Base-by-base conservation (phyloP, 37 sponge, comb jelly and placozoan species). In the Beroe ovata region DNA sequence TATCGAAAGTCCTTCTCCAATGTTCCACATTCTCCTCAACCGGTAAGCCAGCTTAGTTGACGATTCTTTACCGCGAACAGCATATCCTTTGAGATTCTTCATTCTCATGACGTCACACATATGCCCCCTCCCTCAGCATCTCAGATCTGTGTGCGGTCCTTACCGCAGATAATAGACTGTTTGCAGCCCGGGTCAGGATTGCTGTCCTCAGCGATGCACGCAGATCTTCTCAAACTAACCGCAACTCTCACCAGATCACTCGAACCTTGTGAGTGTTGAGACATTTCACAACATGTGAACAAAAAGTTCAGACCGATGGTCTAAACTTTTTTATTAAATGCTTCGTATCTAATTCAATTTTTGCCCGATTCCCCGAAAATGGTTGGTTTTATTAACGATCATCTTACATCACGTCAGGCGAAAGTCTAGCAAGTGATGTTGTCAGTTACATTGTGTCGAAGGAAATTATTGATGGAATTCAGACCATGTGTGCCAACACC, bases 401-500 rank as follows among this genome's bases (percentile, higher is more conserved):
- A n/a, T 23, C 8, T n/a, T 23, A 14, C 64, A 63, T 63, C 8
- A 29, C 38, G 18, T 40, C 84, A 77, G 84, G 84, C 21, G 84
- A 77, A n/a, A 19, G 54, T 77, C 38, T 77, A 23, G 33, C 84
- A 21, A 42, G 42, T 39, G 84, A 77, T 40, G 11, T 77, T n/a
- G 33, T 77, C 4, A 40, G 84, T 40, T 77, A 42, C 84, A 39
- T 77, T 39, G 84, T 77, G 19, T 77, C 54, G 3, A 77, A 77
- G 38, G 84, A 77, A 23, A 42, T 77, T 3, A 77, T 77, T 36
- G 84, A 77, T 36, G 28, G n/a, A 26, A 77, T 77, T 3, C 42
- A 77, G 54, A 42, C 4, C 1, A 77, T 35, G 4, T 77, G 84
- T 25, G 33, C 84, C 22, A 36, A 66, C 16, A 66, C 69, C 36